Percentiles rank a stretch among this genome's conserved stretches.
phyloP scores from a whole-genome alignment of 2,113 vertebrate genomes.

The Pyrgilauda ruficollis region DNA sequence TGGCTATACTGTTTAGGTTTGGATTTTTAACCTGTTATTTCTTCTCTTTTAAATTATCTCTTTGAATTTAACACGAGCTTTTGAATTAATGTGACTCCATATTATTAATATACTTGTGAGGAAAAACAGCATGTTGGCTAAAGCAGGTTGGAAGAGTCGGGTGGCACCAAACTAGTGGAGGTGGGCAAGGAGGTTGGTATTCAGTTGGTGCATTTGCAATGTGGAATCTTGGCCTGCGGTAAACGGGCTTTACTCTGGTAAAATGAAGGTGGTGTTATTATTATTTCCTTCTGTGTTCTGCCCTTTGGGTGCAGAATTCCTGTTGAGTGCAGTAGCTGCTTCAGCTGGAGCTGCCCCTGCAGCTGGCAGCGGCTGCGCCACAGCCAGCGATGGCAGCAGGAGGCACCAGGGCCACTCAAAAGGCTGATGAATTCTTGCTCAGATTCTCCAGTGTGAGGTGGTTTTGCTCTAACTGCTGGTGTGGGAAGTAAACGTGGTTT shows the following conservation, averaged over 20 bases:
- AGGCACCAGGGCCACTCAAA: not conserved
- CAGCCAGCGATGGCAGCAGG: not conserved
- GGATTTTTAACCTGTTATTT: not conserved
- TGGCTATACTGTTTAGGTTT: not conserved
- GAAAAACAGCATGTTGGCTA: not conserved
- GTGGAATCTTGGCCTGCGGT: not conserved
- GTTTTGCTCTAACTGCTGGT: not conserved
- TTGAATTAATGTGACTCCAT: not conserved
- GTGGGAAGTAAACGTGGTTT: accelerated
- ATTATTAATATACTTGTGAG: not conserved
- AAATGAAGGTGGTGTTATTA: accelerated
- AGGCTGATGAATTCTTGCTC: not conserved
- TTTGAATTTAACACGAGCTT: not conserved
- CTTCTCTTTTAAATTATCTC: not conserved
- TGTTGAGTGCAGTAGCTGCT: not conserved
- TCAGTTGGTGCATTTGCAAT: not conserved
- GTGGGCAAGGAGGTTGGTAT: not conserved
- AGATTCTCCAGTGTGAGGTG: accelerated
- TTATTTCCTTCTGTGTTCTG: not conserved
- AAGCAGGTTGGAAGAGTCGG: not conserved
- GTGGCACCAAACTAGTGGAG: not conserved
- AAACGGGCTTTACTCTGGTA: not conserved
- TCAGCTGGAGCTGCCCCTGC: not conserved
- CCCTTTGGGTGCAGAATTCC: not conserved
- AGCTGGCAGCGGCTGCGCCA: too few species aligned